Evolutionary conservation across 2,113 vertebrate genomes (phyloP).

Genomic region (Phycodurus eques): DNA sequence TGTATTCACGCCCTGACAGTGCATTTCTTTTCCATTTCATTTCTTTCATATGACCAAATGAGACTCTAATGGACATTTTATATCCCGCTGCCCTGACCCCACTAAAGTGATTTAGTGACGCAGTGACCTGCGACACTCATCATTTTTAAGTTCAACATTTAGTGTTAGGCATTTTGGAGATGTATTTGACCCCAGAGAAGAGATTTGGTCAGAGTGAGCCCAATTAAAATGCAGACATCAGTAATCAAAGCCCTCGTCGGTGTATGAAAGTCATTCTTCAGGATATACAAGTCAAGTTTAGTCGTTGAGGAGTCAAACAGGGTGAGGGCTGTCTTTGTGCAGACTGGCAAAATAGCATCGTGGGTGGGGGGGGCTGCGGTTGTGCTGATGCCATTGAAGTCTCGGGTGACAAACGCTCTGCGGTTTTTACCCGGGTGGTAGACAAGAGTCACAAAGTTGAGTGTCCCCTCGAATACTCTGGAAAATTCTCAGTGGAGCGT

Average conservation of each 20-base stretch:
- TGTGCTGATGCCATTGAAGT: slow-evolving; percentile 21
- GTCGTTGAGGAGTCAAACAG: slow-evolving; percentile 1
- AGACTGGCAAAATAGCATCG: slow-evolving; percentile 13
- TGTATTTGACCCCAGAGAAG: not conserved
- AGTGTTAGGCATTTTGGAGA: slow-evolving; percentile 10
- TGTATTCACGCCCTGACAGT: not conserved
- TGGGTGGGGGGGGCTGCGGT: slow-evolving; percentile 5
- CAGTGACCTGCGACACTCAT: not conserved
- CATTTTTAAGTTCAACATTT: slow-evolving; percentile 6
- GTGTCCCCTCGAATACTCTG: slow-evolving; percentile 47
- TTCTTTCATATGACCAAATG: slow-evolving; percentile 4
- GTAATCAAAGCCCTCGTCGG: slow-evolving; percentile 11
- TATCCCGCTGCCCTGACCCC: not conserved
- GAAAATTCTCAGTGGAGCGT: slow-evolving; percentile 59
- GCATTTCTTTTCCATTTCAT: slow-evolving; percentile 1
- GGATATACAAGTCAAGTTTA: slow-evolving; percentile 1
- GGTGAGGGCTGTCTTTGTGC: slow-evolving; percentile 34
- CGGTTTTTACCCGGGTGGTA: slow-evolving; percentile 40
- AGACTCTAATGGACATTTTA: slow-evolving; percentile 9
- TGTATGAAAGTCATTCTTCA: slow-evolving; percentile 3
- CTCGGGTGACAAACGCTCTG: slow-evolving; percentile 53
- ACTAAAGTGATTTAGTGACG: slow-evolving; percentile 3
- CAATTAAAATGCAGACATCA: slow-evolving; percentile 15
- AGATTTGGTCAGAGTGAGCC: slow-evolving; percentile 16
- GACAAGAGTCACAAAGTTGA: slow-evolving; percentile 45